Conservation (phyloP, 2,797 vertebrate species). For the Sciurus vulgaris region DNA sequence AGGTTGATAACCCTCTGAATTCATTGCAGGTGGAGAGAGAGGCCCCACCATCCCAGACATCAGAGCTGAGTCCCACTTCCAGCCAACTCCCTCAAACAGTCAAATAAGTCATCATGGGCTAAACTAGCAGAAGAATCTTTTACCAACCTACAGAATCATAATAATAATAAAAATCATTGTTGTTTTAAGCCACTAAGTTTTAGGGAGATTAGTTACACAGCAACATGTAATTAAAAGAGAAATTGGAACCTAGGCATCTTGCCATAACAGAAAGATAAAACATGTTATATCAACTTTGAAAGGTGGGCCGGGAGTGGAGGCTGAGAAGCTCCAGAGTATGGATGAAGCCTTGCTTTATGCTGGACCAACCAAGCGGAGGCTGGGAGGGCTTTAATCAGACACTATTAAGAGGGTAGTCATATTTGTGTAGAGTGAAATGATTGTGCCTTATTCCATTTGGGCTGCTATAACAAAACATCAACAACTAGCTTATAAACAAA, state of each 20-base stretch:
- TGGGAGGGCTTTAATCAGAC: background rate
- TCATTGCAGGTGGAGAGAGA: background rate
- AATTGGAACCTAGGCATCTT: background rate
- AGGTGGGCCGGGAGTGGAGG: background rate
- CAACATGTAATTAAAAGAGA: background rate
- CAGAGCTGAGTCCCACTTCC: background rate
- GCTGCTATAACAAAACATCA: background rate
- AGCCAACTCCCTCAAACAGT: background rate
- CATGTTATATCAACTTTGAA: background rate
- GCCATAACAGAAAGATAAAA: background rate
- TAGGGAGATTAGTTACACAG: background rate
- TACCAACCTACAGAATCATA: background rate
- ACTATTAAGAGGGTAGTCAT: background rate
- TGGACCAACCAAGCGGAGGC: background rate
- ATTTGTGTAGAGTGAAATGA: background rate
- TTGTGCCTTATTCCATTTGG: background rate
- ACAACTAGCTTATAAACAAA: background rate
- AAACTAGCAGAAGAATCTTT: background rate
- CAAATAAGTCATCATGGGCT: background rate
- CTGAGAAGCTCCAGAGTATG: background rate
- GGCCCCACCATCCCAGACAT: background rate
- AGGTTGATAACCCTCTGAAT: background rate
- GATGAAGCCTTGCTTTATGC: background rate
- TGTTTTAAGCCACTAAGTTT: background rate
- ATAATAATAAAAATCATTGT: background rate